Evolutionary conservation across 1,140 invertebrate species (phyloP), one percentile per base, ranked within the genome.

Genomic region (Hylaeus volcanicus): DNA sequence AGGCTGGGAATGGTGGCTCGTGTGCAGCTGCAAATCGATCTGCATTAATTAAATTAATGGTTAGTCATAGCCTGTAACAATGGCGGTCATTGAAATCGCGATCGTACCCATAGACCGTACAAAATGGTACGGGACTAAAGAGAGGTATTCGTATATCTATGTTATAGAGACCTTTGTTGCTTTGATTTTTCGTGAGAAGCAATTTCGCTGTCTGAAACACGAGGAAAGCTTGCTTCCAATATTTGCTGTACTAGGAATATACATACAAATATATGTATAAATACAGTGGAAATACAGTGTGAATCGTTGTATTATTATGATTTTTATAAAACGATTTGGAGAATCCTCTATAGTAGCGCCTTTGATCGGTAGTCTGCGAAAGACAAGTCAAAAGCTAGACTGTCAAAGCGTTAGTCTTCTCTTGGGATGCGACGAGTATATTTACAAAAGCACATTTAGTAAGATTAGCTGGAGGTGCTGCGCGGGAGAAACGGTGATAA

Each of bases 41-140:
- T 78, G 64, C 80, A 86, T 85, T 89, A 89, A 89, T 89, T 86
- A 82, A 89, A 88, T 86, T 87, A 87, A 86, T 83, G 80, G 65
- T 65, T 71, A 81, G 69, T 12, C 83, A 71, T 78, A 77, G 53
- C 60, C 77, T n/a, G 41, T 81, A 53, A 77, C 58, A 85, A 74
- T 81, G 73, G 71, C 55, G 72, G 73, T 86, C 73, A 81, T 86
- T 86, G 84, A 61, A 53, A 63, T 14, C 65, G 43, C 71, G 71
- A 77, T 82, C 78, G 63, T 74, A 65, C 37, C 58, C 53, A 65
- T 86, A 83, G 43, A 86, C 56, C 26, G 53, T 68, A 45, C 51
- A 41, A 53, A 81, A 86, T 72, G 73, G 26, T 58, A 75, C 68
- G 60, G 60, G 26, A 26, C 26, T 26, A 26, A 26, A 26, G 26